These are phyloP conservation scores for Fissipunctia ypsillon DNA, from an alignment of 2,888 invertebrate genomes.

Conservation along the genomic window DNA sequence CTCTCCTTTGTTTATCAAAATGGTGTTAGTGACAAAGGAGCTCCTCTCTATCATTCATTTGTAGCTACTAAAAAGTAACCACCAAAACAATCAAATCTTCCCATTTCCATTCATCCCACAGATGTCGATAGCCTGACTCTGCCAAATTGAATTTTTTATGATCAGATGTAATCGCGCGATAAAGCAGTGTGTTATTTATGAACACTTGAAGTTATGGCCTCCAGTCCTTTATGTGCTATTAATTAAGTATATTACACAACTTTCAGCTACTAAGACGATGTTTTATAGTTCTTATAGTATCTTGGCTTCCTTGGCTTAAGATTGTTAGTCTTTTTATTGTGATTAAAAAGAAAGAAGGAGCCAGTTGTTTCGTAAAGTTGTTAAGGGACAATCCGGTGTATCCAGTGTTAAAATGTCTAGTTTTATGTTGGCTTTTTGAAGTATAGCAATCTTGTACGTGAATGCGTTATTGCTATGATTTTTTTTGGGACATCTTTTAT, in stretches of 20 bases:
- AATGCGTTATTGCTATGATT: slow-evolving; percentile 47
- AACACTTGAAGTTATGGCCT: slow-evolving; percentile 69
- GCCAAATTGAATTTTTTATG: slow-evolving; percentile 78
- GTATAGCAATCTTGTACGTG: slow-evolving; percentile 29
- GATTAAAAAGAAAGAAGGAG: slow-evolving; percentile 52
- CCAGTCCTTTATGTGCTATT: slow-evolving; percentile 60
- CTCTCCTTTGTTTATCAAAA: too few species aligned
- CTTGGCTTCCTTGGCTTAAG: slow-evolving; percentile 16
- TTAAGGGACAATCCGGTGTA: not conserved
- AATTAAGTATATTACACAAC: slow-evolving; percentile 57
- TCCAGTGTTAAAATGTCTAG: not conserved
- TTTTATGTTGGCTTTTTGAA: not conserved
- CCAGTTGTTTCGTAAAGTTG: slow-evolving; percentile 18
- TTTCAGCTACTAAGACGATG: slow-evolving; percentile 31
- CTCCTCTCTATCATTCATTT: not conserved
- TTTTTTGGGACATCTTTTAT: too few species aligned
- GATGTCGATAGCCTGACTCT: slow-evolving; percentile 49
- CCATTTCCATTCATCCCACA: slow-evolving; percentile 36
- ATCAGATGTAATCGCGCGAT: slow-evolving; percentile 71
- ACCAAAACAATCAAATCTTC: not conserved
- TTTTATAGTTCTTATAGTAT: slow-evolving; percentile 51
- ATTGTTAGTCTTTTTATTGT: slow-evolving; percentile 44
- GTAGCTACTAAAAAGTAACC: not conserved
- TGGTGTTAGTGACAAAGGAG: too few species aligned
- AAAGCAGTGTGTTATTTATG: slow-evolving; percentile 74